A percentile compares a stretch with the other conserved stretches of the same genome.
Conservation (phyloP, 2,113 vertebrate genomes). For the Scolopax mira region DNA sequence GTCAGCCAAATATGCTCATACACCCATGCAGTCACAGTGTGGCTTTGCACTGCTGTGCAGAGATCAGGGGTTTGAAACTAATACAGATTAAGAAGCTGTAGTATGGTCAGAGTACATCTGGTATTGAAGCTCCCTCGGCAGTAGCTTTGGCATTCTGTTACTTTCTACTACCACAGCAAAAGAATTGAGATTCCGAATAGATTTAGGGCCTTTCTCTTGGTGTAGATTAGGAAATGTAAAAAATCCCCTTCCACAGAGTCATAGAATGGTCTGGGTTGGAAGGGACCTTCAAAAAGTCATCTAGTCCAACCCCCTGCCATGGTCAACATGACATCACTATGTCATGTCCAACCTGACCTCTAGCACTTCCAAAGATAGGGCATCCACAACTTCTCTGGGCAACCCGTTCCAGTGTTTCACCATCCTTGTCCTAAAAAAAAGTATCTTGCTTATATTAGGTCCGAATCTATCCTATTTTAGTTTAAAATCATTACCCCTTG, state of each 20-base stretch:
- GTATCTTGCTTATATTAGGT: not conserved
- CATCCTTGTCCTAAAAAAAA: not conserved
- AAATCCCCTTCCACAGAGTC: not conserved
- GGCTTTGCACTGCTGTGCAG: not conserved
- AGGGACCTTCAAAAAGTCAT: not conserved
- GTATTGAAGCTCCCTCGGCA: not conserved
- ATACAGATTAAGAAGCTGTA: not conserved
- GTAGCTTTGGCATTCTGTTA: not conserved
- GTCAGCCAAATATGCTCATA: not conserved
- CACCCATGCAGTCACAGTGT: not conserved
- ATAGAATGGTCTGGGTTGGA: not conserved
- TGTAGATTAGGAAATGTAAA: not conserved
- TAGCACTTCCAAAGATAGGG: not conserved
- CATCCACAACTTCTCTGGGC: not conserved
- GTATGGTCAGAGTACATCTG: not conserved
- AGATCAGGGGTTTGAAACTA: not conserved
- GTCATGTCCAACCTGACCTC: not conserved
- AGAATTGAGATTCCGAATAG: accelerated
- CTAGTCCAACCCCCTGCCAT: not conserved
- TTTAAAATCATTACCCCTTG: accelerated
- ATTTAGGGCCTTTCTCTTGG: not conserved
- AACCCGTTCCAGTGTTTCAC: not conserved
- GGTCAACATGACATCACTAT: not conserved
- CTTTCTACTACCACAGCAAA: not conserved
- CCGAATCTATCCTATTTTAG: not conserved